These are phyloP conservation scores for Euura saliciscinereae DNA, from an alignment of 1,140 invertebrate genomes.

Conservation along the genomic window DNA sequence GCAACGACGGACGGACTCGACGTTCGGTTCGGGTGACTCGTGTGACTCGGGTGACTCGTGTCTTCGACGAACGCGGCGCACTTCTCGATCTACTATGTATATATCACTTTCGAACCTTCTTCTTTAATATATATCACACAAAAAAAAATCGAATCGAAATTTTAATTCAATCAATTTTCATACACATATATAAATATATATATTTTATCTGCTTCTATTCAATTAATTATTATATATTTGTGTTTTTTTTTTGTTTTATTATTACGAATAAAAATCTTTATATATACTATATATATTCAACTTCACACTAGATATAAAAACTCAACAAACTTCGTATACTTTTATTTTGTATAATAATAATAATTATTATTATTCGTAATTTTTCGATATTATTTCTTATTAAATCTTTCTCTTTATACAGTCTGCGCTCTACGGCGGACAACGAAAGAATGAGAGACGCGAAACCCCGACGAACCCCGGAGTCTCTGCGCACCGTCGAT, in stretches of 20 bases:
- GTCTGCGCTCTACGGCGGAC: background rate
- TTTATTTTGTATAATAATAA: background rate
- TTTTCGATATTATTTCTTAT: no score
- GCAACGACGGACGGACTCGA: background rate
- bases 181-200: background rate
- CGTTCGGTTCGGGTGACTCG: background rate
- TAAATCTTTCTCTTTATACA: background rate
- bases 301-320: no score
- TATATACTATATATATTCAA: background rate
- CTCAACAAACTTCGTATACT: background rate
- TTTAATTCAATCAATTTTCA: background rate
- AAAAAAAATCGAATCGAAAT: no score
- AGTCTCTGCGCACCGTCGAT: background rate
- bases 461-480: no score
- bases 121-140: no score
- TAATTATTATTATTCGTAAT: background rate
- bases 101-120: no score
- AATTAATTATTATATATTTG: background rate
- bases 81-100: background rate
- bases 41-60: background rate
- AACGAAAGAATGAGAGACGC: background rate
- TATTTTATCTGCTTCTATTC: background rate
- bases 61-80: background rate
- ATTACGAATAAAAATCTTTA: background rate
- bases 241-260: background rate